These are phyloP conservation scores for Tor tambroides DNA, from an alignment of 2,113 vertebrate species.

Conservation along the genomic window DNA sequence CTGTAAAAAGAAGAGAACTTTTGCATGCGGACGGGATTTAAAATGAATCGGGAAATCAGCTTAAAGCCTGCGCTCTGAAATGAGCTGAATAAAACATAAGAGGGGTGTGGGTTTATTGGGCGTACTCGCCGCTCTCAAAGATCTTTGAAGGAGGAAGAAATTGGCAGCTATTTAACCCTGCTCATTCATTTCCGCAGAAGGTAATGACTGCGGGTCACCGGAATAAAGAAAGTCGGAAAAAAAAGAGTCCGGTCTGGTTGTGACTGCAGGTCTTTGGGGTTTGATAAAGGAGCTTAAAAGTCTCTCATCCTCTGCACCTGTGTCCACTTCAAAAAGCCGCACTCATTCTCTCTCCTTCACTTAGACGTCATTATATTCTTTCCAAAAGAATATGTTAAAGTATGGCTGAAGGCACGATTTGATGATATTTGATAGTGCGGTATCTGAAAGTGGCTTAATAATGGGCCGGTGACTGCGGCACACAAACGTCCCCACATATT, in stretches of 20 bases:
- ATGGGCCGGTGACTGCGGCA: neutral
- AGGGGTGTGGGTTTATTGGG: constrained; percentile 78
- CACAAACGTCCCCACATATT: neutral
- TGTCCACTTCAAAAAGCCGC: constrained; percentile 32
- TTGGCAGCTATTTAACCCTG: constrained; percentile 62
- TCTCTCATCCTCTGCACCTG: constrained; percentile 37
- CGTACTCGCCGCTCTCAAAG: constrained; percentile 71
- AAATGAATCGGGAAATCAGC: constrained; percentile 77
- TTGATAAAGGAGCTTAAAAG: constrained; percentile 43
- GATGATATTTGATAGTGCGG: constrained; percentile 28
- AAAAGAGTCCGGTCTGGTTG: constrained; percentile 32
- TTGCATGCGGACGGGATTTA: constrained; percentile 78
- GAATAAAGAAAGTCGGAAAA: constrained; percentile 45
- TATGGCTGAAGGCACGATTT: constrained; percentile 16
- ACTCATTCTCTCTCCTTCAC: constrained; percentile 9
- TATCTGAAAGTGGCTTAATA: constrained; percentile 27
- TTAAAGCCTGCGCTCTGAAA: constrained; percentile 76
- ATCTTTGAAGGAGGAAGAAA: constrained; percentile 68
- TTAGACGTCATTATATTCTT: constrained; percentile 25
- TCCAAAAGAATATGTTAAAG: constrained; percentile 32
- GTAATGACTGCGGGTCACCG: constrained; percentile 53
- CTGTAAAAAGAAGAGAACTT: constrained; percentile 79
- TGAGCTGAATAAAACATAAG: constrained; percentile 81
- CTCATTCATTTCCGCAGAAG: constrained; percentile 57
- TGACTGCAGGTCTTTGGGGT: constrained; percentile 46